Percentiles rank a stretch among this genome's conserved stretches.
Evolutionary conservation across 2,888 invertebrate species (phyloP).

Genomic region (Timema podura): DNA sequence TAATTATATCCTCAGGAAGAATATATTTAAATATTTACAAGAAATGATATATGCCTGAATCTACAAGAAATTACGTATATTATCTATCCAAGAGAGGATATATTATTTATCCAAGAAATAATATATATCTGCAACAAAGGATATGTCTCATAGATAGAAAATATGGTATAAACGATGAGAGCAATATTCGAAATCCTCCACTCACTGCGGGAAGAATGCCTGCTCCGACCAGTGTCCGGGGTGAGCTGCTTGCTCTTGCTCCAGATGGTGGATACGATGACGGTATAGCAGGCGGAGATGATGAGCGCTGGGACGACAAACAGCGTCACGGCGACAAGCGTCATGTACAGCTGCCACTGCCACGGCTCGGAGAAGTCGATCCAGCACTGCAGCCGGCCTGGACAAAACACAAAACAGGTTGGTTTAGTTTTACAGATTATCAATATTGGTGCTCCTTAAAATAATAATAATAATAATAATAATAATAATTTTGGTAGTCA

Average conservation of each 20-base stretch:
- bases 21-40: no score
- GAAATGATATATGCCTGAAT: no score
- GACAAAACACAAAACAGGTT: background rate
- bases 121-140: no score
- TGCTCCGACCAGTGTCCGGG: conserved; percentile 37
- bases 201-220: conserved; percentile 27
- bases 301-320: conserved; percentile 84
- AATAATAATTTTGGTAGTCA: no score
- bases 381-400: conserved; percentile 80
- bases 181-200: no score
- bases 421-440: background rate
- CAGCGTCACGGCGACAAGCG: conserved; percentile 71
- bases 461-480: conserved; percentile 9
- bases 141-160: no score
- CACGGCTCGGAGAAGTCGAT: conserved; percentile 71
- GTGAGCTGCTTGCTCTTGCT: conserved; percentile 69
- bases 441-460: background rate
- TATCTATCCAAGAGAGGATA: no score
- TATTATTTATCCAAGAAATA: no score
- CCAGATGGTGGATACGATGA: conserved; percentile 92
- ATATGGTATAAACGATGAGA: no score
- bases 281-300: conserved; percentile 84
- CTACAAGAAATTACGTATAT: no score
- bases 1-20: no score
- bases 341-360: conserved; percentile 88